Evolutionary conservation across 2,888 invertebrate species (phyloP), one percentile per base, ranked within the genome.

Genomic region (Drosophila cracens): DNA sequence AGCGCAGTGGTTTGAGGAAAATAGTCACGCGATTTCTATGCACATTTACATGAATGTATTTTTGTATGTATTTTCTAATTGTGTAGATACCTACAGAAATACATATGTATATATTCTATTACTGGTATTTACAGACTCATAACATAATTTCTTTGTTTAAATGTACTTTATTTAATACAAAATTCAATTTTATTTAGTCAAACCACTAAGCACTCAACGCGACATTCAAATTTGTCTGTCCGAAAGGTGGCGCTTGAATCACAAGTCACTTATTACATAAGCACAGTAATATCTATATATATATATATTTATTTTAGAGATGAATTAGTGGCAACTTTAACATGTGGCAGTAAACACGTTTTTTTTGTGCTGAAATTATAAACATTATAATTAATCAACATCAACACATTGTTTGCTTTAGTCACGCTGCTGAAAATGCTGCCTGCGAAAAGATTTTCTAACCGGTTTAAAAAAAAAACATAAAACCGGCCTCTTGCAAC

Each of bases 11-110:
- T 34, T 56, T 52, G 29, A 40, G 64, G 52, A 66, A 82, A 73
- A 81, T 75, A 82, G 82, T 86, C 86, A 86, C 85, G 81, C 87
- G 85, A 87, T 83, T 72, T 69, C 48, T 43, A 69, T 81, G 69
- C 74, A 46, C 29, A 21, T 25, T 56, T 38, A 48, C 10, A 29
- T 53, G 16, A 11, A 58, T 63, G n/a, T 54, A 33, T n/a, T 10
- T 65, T n/a, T 56, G 25, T 48, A 53, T 3, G 21, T 29, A 38
- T 49, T 18, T 43, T 7, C 2, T 1, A 10, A 4, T 51, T 40
- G 63, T 75, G 67, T 80, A 38, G 18, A 18, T 38, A 46, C 2
- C 34, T 57, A 33, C 27, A 29, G 1, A 48, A 74, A 21, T 60
- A 21, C 18, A 11, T 21, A 29, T n/a, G 27, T 40, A 33, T 43